These are phyloP conservation scores for Masticophis lateralis DNA, from an alignment of 2,797 vertebrate genomes.

Conservation along the genomic window DNA sequence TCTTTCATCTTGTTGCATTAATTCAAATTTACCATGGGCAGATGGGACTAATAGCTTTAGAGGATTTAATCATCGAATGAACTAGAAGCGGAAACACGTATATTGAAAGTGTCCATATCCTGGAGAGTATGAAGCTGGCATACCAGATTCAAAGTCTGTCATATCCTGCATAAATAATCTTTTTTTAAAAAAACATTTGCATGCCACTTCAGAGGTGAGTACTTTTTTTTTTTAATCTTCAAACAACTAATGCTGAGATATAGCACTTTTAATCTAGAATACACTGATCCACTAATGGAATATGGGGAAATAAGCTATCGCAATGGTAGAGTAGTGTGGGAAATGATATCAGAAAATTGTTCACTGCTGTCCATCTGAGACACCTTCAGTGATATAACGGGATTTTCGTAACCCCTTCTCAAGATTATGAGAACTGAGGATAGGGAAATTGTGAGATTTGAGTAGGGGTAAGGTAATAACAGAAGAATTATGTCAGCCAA, in stretches of 20 bases:
- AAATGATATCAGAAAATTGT: background rate
- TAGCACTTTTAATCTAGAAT: background rate
- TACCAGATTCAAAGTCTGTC: background rate
- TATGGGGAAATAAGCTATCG: background rate
- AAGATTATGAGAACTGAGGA: background rate
- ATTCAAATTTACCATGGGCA: background rate
- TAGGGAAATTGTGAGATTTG: background rate
- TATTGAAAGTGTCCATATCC: background rate
- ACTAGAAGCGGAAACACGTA: background rate
- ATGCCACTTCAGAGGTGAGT: background rate
- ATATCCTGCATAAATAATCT: background rate
- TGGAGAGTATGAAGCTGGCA: background rate
- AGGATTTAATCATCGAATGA: background rate
- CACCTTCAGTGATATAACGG: background rate
- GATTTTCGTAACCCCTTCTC: background rate
- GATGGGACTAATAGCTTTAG: background rate
- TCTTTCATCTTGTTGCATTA: background rate
- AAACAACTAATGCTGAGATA: background rate
- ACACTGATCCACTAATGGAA: background rate
- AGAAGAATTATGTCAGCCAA: background rate
- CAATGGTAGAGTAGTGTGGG: background rate
- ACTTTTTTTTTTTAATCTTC: background rate
- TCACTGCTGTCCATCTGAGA: background rate
- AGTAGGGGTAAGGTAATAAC: background rate
- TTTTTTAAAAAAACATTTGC: background rate